Evolutionary conservation across 2,113 vertebrate genomes (phyloP).

Genomic region (Corythoichthys haematopterus): DNA sequence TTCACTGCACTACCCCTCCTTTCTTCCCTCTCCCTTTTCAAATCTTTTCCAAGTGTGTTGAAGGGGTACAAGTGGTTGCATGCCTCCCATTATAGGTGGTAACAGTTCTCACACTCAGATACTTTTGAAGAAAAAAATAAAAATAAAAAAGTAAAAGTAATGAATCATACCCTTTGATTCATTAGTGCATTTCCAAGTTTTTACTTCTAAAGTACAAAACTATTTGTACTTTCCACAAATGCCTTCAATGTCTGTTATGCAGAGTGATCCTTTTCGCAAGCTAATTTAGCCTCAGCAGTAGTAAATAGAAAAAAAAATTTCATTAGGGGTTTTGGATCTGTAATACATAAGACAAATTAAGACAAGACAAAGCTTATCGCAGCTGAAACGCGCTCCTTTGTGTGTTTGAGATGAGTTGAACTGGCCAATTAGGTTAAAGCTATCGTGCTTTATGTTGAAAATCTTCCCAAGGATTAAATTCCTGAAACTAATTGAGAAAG

Average conservation of each 20-base stretch:
- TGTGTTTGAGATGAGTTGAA: conserved; percentile 14
- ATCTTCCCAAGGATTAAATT: not conserved
- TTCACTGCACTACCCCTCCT: conserved; percentile 21
- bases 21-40: conserved; percentile 40
- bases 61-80: conserved; percentile 61
- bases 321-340: conserved; percentile 31
- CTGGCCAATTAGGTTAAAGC: conserved; percentile 18
- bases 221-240: not conserved
- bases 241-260: conserved; percentile 56
- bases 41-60: conserved; percentile 50
- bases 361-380: conserved; percentile 34
- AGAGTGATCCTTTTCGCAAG: conserved; percentile 46
- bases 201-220: not conserved
- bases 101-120: not conserved
- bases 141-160: not conserved
- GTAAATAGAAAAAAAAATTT: conserved; percentile 36
- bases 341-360: conserved; percentile 29
- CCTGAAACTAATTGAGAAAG: not conserved
- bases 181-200: too few relatives aligned
- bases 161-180: not conserved
- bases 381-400: conserved; percentile 15
- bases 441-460: conserved; percentile 5
- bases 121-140: not conserved
- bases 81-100: conserved; percentile 36
- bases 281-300: conserved; percentile 38